phyloP scores from a whole-genome alignment of 2,797 vertebrate species.

The Uromys caudimaculatus region DNA sequence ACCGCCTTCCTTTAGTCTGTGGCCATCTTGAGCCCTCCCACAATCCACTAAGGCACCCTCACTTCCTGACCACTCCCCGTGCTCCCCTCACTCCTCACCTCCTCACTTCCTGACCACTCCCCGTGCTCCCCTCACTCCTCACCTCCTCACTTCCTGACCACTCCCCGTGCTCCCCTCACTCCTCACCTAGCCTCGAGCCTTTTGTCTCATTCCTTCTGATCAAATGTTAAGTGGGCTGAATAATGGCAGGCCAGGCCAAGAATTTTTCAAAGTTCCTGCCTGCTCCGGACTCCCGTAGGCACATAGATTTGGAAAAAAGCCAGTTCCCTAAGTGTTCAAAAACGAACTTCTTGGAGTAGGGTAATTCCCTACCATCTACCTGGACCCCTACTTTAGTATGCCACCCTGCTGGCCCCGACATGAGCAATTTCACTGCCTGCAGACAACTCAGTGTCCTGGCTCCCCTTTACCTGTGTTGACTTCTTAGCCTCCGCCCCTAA shows the following conservation, averaged over 20 bases:
- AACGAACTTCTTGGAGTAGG: conserved; percentile 33
- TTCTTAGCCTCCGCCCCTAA: conserved; percentile 19
- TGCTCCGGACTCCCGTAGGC: conserved; percentile 60
- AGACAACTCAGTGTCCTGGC: neutral
- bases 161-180: neutral
- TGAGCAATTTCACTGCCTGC: neutral
- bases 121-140: neutral
- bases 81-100: neutral
- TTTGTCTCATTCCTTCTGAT: conserved; percentile 38
- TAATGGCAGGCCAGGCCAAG: conserved; percentile 53
- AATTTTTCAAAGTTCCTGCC: conserved; percentile 60
- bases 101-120: neutral
- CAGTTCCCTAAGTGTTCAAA: conserved; percentile 63
- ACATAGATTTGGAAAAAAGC: conserved; percentile 64
- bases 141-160: neutral
- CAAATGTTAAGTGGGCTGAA: conserved; percentile 33
- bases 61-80: neutral
- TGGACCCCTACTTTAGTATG: neutral
- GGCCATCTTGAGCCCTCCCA: neutral
- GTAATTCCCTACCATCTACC: conserved; percentile 51
- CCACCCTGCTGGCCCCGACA: neutral
- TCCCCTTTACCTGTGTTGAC: conserved; percentile 31
- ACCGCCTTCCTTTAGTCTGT: neutral
- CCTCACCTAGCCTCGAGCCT: neutral
- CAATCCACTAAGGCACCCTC: neutral